phyloP scores from a whole-genome alignment of 2,113 vertebrate species.

The Orthonyx spaldingii region DNA sequence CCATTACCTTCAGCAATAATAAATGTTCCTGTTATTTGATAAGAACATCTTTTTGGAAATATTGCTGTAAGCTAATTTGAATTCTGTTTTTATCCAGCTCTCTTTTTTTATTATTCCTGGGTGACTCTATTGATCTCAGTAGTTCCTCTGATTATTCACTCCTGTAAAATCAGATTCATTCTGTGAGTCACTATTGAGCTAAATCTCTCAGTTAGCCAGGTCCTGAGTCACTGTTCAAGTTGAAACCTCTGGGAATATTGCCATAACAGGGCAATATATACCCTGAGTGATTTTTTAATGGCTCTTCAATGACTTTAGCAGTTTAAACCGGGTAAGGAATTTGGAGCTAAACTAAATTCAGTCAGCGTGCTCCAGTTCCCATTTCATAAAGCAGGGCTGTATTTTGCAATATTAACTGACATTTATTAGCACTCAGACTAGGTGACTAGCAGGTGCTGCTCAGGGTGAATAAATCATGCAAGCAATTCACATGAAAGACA shows the following conservation, averaged over 20 bases:
- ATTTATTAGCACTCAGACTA: not conserved
- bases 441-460: conserved; percentile 8
- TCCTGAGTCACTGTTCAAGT: conserved; percentile 12
- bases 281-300: conserved; percentile 15
- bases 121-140: not conserved
- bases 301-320: not conserved
- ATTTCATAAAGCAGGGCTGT: not conserved
- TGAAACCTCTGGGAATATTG: conserved; percentile 28
- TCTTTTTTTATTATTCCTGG: not conserved
- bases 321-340: not conserved
- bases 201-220: conserved; percentile 4
- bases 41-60: not conserved
- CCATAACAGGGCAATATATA: not conserved
- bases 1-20: not conserved
- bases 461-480: conserved; percentile 36
- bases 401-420: not conserved
- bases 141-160: not conserved
- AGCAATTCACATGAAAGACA: conserved; percentile 8
- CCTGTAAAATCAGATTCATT: not conserved
- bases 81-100: not conserved
- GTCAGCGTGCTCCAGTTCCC: not conserved
- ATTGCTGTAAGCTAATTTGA: not conserved
- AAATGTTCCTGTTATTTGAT: not conserved
- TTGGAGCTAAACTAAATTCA: not conserved
- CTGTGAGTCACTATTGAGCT: conserved; percentile 12